A percentile compares a stretch with the other conserved stretches of the same genome.
phyloP scores from a whole-genome alignment of 2,797 vertebrate species.

The Neosilurus hyrtlii region DNA sequence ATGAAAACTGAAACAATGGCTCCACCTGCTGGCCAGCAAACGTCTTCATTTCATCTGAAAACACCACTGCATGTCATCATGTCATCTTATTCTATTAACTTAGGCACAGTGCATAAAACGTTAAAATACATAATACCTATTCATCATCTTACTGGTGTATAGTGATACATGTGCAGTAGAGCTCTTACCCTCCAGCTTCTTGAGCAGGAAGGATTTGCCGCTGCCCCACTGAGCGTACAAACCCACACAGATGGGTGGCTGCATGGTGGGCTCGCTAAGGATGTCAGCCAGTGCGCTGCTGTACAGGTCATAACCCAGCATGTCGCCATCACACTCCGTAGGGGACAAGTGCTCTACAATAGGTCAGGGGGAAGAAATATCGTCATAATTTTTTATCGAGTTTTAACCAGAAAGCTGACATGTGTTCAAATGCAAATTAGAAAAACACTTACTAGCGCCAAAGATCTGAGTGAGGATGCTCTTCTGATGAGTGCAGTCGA shows the following conservation, averaged over 20 bases:
- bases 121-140: not conserved
- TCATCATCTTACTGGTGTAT: not conserved
- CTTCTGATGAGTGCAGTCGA: conserved; percentile 98
- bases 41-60: conserved; percentile 97
- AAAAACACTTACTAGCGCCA: conserved; percentile 78
- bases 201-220: conserved; percentile 96
- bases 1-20: conserved; percentile 95
- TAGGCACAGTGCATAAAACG: not conserved
- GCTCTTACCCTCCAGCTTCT: conserved; percentile 94
- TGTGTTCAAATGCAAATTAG: not conserved
- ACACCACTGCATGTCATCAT: not conserved
- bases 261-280: conserved; percentile 98
- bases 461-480: conserved; percentile 99
- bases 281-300: conserved; percentile 97
- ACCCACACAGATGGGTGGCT: conserved; percentile 96
- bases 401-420: not conserved
- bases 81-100: not conserved
- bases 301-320: conserved; percentile 97
- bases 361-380: not conserved
- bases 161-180: too few relatives aligned
- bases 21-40: conserved; percentile 98
- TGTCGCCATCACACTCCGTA: conserved; percentile 92
- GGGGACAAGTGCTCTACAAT: conserved; percentile 91
- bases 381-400: not conserved
- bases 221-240: conserved; percentile 98